Evolutionary conservation across 2,113 vertebrate species (phyloP), one percentile per base, ranked within the genome.

Genomic region (Turnix velox): DNA sequence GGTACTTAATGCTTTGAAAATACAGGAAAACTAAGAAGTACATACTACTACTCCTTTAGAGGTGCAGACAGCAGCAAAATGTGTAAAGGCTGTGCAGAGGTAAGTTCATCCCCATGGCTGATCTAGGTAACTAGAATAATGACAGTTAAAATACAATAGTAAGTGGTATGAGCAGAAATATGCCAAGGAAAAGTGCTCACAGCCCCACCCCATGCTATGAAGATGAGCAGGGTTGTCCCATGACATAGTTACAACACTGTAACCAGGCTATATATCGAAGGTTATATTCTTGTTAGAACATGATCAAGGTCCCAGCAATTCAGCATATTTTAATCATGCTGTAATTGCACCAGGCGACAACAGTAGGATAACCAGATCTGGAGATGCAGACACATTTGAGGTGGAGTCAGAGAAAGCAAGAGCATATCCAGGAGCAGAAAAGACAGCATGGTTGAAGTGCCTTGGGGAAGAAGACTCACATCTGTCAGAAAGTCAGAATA

Each of bases 321-420:
- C 83, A 72, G 66, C 90, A 88, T 93, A 88, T 90, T 95, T 95
- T 87, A 95, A 82, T 96, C 57, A 3, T 92, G 68, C 73, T 68
- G 92, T 95, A 94, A 93, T 57, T 88, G 65, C 69, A 96, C 18
- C 81, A 92, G 57, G 88, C 86, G 92, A 96, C 92, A 94, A 72
- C 80, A 52, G 69, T 10, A 84, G 81, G 25, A 88, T 72, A 96
- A 82, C 54, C 52, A 69, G 62, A 86, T 84, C 86, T 84, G 88
- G 12, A 7, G 11, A 87, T 68, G 55, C 76, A 87, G 80, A 57
- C 58, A 17, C 72, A 62, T 81, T 45, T 82, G 73, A 88, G 91
- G 88, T 57, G 61, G 73, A 90, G 92, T 82, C 77, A 87, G 43
- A 88, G 84, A 71, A 42, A 88, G 43, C 61, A 92, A 65, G 66